Evolutionary conservation across 1,140 invertebrate genomes (phyloP), one percentile per base, ranked within the genome.

Genomic region (Zaprionus nigranus): DNA sequence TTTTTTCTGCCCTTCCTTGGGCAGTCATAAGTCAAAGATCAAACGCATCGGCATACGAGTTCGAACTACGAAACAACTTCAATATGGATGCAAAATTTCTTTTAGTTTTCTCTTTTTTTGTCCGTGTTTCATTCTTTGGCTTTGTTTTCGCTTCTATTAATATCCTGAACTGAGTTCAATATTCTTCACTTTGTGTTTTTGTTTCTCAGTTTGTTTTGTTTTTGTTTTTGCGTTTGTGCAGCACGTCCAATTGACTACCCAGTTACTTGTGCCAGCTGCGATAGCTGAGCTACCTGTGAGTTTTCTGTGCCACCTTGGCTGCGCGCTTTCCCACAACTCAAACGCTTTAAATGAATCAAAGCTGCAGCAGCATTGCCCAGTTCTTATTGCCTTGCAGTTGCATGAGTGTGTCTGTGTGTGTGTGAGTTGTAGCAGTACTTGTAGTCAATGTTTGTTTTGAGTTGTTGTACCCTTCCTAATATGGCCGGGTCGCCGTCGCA

Each of bases 391-490:
- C 84, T 85, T 81, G 83, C 80, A 73, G 58, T 68, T 75, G 57
- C 66, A 75, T 78, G 73, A 58, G 38, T 24, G 51, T 40, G 51
- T 38, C 40, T 40, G 56, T 63, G 63, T 59, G 59, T 49, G 60
- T 66, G 36, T 73, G 69, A 59, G 40, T 57, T 34, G 34, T 69
- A 62, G 75, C 75, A 70, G 40, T 75, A 75, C 71, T 53, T n/a
- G 56, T 61, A 80, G 75, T 63, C 69, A 57, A 77, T 77, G 75
- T 77, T 66, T 73, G 64, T 70, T 80, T 70, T 73, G 62, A 69
- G 67, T 56, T 71, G 76, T 74, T 83, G 81, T 87, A 88, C 84
- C 84, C 84, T 88, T 87, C 84, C 84, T 81, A 87, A 87, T 87
- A 87, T 87, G 84, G 84, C 58, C 70, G 75, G 28, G 59, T 36